These are phyloP conservation scores for Ammospiza nelsoni DNA, from an alignment of 2,113 vertebrate genomes.

Conservation along the genomic window DNA sequence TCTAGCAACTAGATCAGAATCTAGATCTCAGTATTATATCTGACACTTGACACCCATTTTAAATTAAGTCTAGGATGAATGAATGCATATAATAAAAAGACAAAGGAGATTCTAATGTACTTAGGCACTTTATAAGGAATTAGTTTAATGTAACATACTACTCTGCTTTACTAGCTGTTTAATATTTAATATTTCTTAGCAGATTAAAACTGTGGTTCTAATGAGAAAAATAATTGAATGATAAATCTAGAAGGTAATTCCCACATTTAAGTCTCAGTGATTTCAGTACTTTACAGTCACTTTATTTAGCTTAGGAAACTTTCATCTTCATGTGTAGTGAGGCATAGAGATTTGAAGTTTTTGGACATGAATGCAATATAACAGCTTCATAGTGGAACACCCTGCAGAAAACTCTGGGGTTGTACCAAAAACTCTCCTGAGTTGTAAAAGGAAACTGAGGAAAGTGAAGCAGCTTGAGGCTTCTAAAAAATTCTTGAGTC, in stretches of 20 bases:
- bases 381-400: not conserved
- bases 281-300: not conserved
- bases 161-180: slow-evolving; percentile 16
- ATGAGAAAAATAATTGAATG: slow-evolving; percentile 41
- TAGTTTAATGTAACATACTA: not conserved
- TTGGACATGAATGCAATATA: not conserved
- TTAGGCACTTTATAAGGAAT: not conserved
- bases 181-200: slow-evolving; percentile 25
- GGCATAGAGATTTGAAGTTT: not conserved
- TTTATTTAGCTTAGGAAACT: not conserved
- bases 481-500: not conserved
- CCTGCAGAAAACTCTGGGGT: not conserved
- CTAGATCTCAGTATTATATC: not conserved
- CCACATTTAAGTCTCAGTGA: not conserved
- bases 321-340: not conserved
- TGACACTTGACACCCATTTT: not conserved
- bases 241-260: slow-evolving; percentile 17
- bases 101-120: not conserved
- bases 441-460: not conserved
- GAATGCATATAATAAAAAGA: slow-evolving; percentile 3
- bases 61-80: slow-evolving; percentile 1
- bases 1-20: not conserved
- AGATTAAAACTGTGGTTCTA: slow-evolving; percentile 33
- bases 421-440: not conserved
- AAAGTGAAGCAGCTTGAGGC: not conserved